A percentile compares a stretch with the other conserved stretches of the same genome.
Evolutionary conservation across 2,888 invertebrate genomes (phyloP).

Genomic region (Pyrgus malvae): DNA sequence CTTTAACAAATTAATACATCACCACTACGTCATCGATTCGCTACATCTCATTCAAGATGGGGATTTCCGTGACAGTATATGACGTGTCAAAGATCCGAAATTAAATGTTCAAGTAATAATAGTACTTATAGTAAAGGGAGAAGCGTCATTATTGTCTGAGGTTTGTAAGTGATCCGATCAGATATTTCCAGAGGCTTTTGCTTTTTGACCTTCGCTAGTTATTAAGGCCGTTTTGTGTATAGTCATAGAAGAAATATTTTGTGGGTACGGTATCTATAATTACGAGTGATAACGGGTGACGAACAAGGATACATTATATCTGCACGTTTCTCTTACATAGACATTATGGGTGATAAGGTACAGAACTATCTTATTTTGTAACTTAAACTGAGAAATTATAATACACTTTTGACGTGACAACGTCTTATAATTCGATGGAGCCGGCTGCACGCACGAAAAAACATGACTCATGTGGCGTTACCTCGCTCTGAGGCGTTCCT

Average conservation of each 20-base stretch:
- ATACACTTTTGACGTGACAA: too few species aligned
- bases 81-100: constrained; percentile 2
- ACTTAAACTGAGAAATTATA: too few species aligned
- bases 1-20: not conserved
- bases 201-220: constrained; percentile 3
- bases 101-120: not conserved
- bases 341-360: too few species aligned
- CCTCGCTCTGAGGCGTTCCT: too few species aligned
- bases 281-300: too few species aligned
- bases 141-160: not conserved
- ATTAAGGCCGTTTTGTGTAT: constrained; percentile 6
- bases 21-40: not conserved
- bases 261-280: too few species aligned
- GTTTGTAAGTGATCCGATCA: not conserved
- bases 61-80: not conserved
- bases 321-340: too few species aligned
- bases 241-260: constrained; percentile 3
- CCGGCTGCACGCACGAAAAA: too few species aligned
- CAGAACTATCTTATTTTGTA: too few species aligned
- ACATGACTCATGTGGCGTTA: too few species aligned
- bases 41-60: not conserved
- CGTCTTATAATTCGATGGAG: too few species aligned
- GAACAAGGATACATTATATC: too few species aligned
- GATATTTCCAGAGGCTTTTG: not conserved
- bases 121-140: not conserved